Conservation (phyloP, 2,888 invertebrate genomes). For the Camptogramma bilineatum region DNA sequence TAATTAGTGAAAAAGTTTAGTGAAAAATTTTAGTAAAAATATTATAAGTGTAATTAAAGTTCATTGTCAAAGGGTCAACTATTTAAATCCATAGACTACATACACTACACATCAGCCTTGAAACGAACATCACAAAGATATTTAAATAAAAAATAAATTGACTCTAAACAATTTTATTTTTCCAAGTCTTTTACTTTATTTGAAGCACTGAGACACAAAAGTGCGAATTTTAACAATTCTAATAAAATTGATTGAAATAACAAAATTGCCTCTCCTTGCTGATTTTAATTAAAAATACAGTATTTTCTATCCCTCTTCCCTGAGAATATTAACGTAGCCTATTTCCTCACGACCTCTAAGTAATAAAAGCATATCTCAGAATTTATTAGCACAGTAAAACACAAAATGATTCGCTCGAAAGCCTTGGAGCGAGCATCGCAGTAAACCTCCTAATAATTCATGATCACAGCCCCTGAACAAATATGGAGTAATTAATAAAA, state of each 20-base stretch:
- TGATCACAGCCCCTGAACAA: constrained; percentile 52
- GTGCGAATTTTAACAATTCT: not conserved
- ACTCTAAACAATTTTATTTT: too few relatives aligned
- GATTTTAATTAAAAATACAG: not conserved
- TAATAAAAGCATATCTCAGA: constrained; percentile 42
- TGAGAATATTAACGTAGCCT: constrained; percentile 18
- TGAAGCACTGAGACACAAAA: too few relatives aligned
- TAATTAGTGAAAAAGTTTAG: too few relatives aligned
- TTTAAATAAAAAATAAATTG: too few relatives aligned
- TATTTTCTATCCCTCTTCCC: not conserved
- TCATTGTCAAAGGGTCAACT: too few relatives aligned
- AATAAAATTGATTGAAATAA: not conserved
- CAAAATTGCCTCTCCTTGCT: not conserved
- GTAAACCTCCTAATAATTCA: constrained; percentile 48
- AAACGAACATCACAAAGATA: too few relatives aligned
- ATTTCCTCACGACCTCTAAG: constrained; percentile 28
- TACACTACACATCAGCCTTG: too few relatives aligned
- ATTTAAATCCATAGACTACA: too few relatives aligned
- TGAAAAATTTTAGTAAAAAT: too few relatives aligned
- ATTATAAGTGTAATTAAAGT: too few relatives aligned
- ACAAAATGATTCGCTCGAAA: constrained; percentile 38
- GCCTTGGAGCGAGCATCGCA: constrained; percentile 39
- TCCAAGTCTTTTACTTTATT: too few relatives aligned
- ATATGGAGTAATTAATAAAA: constrained; percentile 59
- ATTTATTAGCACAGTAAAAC: constrained; percentile 41